Evolutionary conservation across 2,113 vertebrate genomes (phyloP), one percentile per base, ranked within the genome.

Genomic region (Plotosus lineatus): DNA sequence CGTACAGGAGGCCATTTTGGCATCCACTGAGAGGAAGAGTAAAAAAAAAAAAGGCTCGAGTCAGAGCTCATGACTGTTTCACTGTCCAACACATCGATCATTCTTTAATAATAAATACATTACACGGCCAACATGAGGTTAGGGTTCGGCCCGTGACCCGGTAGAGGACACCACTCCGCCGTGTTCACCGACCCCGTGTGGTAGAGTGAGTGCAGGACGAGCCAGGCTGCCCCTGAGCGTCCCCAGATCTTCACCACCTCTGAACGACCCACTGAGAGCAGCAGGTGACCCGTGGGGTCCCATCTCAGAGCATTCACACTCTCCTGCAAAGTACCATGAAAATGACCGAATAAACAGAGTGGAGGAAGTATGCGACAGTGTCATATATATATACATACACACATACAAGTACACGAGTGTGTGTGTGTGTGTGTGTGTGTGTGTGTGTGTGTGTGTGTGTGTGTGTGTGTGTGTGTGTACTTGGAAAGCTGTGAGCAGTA

Each of bases 201-300:
- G 75, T 88, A 85, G 10, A 95, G 90, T 12, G 92, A 90, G 86
- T 94, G 91, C 21, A 94, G 87, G 46, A 88, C 89, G 51, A 90
- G 86, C 94, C 94, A 95, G 21, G 85, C 80, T 38, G 82, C 82
- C 6, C 88, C 89, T 6, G 82, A 87, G 31, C 88, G 83, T 2
- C 92, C 93, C 88, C 94, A 80, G 33, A 95, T 87, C 85, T 94
- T 93, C 82, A 92, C 88, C 5, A 90, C 88, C 55, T 94, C 93
- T 10, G 91, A 92, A 31, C 90, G 90, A n/a, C 92, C 90, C 60
- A 90, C 84, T 60, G 92, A 91, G 61, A 94, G 87, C 50, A 95
- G 91, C 81, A 94, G 82, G 85, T 93, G 90, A 51, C 94, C 94
- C 1, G 93, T 94, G 55, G 94, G 94, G 85, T 94, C 94, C 94